phyloP scores from a whole-genome alignment of 2,113 vertebrate species.

The Telmatochromis brichardi region DNA sequence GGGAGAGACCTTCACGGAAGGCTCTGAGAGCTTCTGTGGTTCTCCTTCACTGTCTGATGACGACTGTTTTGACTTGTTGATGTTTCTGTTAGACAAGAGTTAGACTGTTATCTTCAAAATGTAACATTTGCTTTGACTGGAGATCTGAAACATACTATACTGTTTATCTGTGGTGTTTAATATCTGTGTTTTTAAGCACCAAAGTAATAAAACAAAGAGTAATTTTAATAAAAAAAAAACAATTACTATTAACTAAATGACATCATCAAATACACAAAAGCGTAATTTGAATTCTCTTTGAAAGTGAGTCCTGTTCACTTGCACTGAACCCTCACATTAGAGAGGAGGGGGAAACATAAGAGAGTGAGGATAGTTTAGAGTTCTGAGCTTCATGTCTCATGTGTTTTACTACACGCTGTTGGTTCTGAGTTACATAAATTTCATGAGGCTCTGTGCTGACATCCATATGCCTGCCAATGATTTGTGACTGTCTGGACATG shows the following conservation, averaged over 20 bases:
- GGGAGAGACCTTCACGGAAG: background rate
- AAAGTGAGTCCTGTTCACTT: background rate
- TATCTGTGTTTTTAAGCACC: background rate
- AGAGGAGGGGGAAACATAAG: background rate
- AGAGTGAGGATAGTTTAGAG: background rate
- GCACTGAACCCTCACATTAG: background rate
- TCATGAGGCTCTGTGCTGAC: background rate
- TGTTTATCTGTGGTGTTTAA: background rate
- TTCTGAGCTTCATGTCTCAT: background rate
- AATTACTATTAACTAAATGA: background rate
- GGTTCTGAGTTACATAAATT: background rate
- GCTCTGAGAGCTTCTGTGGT: constrained; percentile 6
- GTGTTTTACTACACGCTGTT: background rate
- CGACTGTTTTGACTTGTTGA: background rate
- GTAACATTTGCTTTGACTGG: background rate
- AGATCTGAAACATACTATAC: background rate
- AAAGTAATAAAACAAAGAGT: background rate
- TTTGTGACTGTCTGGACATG: background rate
- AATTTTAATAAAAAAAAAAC: accelerated
- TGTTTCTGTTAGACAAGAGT: background rate
- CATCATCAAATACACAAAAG: background rate
- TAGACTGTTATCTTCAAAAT: background rate
- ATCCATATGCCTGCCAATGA: background rate
- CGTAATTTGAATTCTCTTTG: background rate
- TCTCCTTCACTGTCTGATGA: constrained; percentile 29